phyloP scores from a whole-genome alignment of 1,140 invertebrate species.

The Choristoneura fumiferana region DNA sequence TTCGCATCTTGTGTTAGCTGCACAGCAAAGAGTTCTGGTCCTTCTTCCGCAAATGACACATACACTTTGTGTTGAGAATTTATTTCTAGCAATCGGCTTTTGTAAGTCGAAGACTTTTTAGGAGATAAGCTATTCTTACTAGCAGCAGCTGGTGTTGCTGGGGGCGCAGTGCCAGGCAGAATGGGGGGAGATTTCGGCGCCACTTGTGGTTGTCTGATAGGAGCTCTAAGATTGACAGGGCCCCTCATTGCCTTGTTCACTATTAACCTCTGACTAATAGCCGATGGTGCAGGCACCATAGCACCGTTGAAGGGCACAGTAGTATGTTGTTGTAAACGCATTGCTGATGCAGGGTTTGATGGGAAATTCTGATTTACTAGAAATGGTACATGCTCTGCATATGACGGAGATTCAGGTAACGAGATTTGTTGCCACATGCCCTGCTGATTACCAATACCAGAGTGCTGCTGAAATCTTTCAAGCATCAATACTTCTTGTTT shows the following conservation, averaged over 20 bases:
- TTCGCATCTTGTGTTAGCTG: constrained; percentile 81
- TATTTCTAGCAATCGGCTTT: constrained; percentile 79
- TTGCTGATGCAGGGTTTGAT: constrained; percentile 62
- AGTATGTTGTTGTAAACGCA: constrained; percentile 61
- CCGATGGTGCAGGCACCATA: constrained; percentile 36
- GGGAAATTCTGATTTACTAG: constrained; percentile 67
- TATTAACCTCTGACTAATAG: constrained; percentile 51
- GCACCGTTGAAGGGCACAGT: constrained; percentile 54
- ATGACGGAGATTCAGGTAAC: constrained; percentile 41
- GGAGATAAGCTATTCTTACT: constrained; percentile 51
- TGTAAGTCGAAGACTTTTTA: constrained; percentile 78
- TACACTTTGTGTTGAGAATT: constrained; percentile 82
- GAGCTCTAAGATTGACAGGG: constrained; percentile 54
- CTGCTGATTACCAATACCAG: constrained; percentile 43
- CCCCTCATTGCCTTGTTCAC: constrained; percentile 58
- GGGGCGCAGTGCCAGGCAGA: constrained; percentile 22
- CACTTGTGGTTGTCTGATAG: constrained; percentile 55
- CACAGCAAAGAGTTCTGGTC: constrained; percentile 85
- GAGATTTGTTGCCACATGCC: constrained; percentile 49
- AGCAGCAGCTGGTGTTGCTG: constrained; percentile 24
- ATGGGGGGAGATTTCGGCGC: constrained; percentile 22
- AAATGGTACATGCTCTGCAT: constrained; percentile 67
- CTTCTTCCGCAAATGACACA: constrained; percentile 87
- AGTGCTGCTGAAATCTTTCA: constrained; percentile 27
- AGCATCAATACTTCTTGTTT: constrained; percentile 60